Percentiles rank a stretch among this genome's conserved stretches.
Evolutionary conservation across 2,797 vertebrate species (phyloP).

Genomic region (Notoglanidium macrostoma): DNA sequence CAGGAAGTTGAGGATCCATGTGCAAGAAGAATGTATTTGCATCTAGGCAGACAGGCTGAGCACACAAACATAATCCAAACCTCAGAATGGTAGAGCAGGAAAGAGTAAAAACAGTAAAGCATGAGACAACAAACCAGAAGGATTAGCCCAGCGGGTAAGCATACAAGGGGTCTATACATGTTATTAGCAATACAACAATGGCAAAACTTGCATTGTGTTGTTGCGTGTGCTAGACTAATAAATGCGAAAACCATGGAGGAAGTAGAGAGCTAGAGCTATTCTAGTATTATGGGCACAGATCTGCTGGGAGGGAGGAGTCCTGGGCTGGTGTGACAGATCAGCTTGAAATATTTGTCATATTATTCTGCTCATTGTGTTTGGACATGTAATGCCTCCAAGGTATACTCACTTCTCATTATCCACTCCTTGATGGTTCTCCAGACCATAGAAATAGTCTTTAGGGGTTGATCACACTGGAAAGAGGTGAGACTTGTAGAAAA

Average conservation of each 20-base stretch:
- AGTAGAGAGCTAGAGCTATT: not conserved
- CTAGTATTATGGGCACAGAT: not conserved
- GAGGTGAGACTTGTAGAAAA: not conserved
- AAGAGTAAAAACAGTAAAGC: not conserved
- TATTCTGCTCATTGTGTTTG: not conserved
- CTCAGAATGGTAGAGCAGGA: not conserved
- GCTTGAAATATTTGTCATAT: not conserved
- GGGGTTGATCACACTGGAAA: not conserved
- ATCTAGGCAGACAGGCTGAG: not conserved
- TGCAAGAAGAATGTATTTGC: not conserved
- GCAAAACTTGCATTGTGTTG: not conserved
- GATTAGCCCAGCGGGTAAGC: not conserved
- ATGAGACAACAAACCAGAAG: not conserved
- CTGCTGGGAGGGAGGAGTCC: not conserved
- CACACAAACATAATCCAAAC: not conserved
- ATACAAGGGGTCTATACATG: not conserved
- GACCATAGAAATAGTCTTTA: not conserved
- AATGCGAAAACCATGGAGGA: not conserved
- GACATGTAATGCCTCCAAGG: not conserved
- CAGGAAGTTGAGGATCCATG: not conserved
- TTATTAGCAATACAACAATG: not conserved
- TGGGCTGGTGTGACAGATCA: not conserved
- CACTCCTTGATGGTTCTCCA: not conserved
- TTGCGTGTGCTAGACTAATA: not conserved
- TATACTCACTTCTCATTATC: not conserved